phyloP scores from a whole-genome alignment of 2,888 invertebrate species.

The Drosophila niveifrons region DNA sequence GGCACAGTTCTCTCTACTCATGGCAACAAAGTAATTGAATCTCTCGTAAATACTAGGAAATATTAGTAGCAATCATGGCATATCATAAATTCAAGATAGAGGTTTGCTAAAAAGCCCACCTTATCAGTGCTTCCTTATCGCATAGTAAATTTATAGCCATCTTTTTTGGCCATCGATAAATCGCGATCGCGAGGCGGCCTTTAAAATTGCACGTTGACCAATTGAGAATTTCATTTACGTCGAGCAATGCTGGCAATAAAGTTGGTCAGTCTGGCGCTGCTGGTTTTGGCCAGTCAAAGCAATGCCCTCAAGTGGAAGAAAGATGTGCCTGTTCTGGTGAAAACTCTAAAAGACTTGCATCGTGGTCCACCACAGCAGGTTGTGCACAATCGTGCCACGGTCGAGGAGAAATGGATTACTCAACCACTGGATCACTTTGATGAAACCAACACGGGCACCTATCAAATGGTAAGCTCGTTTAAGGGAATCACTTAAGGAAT shows the following conservation, averaged over 20 bases:
- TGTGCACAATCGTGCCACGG: constrained; percentile 27
- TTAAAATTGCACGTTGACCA: constrained; percentile 30
- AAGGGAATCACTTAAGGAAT: not conserved
- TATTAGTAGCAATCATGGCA: not conserved
- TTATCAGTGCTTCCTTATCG: constrained; percentile 29
- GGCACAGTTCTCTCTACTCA: not conserved
- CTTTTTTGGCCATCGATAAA: not conserved
- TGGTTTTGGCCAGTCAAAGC: constrained; percentile 41
- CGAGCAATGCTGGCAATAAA: constrained; percentile 65
- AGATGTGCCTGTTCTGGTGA: constrained; percentile 64
- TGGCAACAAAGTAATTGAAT: not conserved
- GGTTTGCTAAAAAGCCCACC: constrained; percentile 25
- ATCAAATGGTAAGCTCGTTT: constrained; percentile 85
- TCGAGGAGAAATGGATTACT: constrained; percentile 85
- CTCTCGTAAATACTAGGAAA: constrained; percentile 1
- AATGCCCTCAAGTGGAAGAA: constrained; percentile 30
- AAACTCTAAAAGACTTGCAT: constrained; percentile 70
- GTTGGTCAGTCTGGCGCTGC: constrained; percentile 50
- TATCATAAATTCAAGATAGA: constrained; percentile 30
- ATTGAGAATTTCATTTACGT: constrained; percentile 49
- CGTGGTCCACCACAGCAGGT: constrained; percentile 84
- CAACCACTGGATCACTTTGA: constrained; percentile 89
- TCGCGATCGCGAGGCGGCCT: not conserved
- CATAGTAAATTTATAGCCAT: constrained; percentile 4
- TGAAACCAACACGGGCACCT: constrained; percentile 86